Percentiles rank a stretch among this genome's conserved stretches.
Evolutionary conservation across 1,140 invertebrate genomes (phyloP).

Genomic region (Maconellicoccus hirsutus): DNA sequence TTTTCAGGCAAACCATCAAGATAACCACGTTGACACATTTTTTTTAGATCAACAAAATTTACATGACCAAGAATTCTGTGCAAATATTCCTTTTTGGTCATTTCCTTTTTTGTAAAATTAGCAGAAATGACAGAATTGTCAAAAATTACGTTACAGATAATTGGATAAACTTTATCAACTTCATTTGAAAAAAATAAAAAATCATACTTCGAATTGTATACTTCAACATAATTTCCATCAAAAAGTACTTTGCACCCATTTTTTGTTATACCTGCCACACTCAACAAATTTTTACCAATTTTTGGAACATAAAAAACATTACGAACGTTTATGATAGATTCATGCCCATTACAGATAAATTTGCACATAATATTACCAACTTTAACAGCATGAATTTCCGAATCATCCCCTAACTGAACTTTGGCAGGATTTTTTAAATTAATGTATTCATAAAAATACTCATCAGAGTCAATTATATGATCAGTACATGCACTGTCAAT

Average conservation of each 20-base stretch:
- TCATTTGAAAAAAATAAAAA: no score
- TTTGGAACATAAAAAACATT: slow-evolving; percentile 6
- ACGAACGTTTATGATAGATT: not conserved
- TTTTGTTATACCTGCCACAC: not conserved
- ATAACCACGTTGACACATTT: not conserved
- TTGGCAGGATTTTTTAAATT: not conserved
- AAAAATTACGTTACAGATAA: not conserved
- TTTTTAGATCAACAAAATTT: slow-evolving; percentile 8
- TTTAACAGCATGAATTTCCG: not conserved
- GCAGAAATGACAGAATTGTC: not conserved
- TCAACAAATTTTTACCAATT: not conserved
- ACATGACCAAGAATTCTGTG: not conserved
- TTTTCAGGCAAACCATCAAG: not conserved
- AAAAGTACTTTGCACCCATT: not conserved
- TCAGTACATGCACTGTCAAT: not conserved
- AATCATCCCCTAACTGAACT: not conserved
- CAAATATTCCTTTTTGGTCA: slow-evolving; percentile 24
- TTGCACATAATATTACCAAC: slow-evolving; percentile 7
- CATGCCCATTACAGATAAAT: not conserved
- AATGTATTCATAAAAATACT: no score
- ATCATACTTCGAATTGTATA: not conserved
- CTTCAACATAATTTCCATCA: not conserved
- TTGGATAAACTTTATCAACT: not conserved
- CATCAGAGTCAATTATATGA: not conserved
- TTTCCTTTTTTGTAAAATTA: not conserved